Conservation (phyloP, 2,888 invertebrate genomes). For the Cotesia congregata region DNA sequence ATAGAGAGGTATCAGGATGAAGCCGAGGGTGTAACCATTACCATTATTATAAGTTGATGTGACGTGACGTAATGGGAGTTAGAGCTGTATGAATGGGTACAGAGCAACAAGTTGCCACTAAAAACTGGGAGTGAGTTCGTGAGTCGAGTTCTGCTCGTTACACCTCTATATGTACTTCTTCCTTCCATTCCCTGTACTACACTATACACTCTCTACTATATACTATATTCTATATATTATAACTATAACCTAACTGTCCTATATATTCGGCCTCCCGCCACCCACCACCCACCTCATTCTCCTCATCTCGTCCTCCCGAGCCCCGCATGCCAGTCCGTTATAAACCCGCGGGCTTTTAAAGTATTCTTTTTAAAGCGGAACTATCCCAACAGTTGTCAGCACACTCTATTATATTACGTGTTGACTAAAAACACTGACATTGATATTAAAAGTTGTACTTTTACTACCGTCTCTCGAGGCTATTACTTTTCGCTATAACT, state of each 20-base stretch:
- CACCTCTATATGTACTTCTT: conserved; percentile 71
- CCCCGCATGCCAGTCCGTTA: conserved; percentile 60
- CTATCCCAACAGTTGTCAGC: conserved; percentile 67
- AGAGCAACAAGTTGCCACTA: conserved; percentile 71
- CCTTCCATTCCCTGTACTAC: conserved; percentile 66
- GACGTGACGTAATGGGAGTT: conserved; percentile 71
- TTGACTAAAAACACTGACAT: neutral
- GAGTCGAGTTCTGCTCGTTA: conserved; percentile 71
- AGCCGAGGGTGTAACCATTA: conserved; percentile 57
- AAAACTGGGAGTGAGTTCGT: conserved; percentile 71
- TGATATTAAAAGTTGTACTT: too few relatives aligned
- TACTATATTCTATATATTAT: too few relatives aligned
- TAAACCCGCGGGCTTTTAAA: conserved; percentile 71
- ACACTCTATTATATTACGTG: conserved; percentile 47
- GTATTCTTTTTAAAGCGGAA: conserved; percentile 71
- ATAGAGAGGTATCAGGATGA: conserved; percentile 53
- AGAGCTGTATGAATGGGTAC: conserved; percentile 71
- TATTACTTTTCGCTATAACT: too few relatives aligned
- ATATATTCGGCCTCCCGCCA: conserved; percentile 55
- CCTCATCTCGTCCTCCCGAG: conserved; percentile 30
- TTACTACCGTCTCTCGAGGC: too few relatives aligned
- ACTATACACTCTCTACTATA: conserved; percentile 36
- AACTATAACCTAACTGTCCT: conserved; percentile 49
- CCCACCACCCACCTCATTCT: conserved; percentile 10
- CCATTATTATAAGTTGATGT: conserved; percentile 71